Evolutionary conservation across 1,140 invertebrate genomes (phyloP).

Genomic region (Cyclargus thomasi): DNA sequence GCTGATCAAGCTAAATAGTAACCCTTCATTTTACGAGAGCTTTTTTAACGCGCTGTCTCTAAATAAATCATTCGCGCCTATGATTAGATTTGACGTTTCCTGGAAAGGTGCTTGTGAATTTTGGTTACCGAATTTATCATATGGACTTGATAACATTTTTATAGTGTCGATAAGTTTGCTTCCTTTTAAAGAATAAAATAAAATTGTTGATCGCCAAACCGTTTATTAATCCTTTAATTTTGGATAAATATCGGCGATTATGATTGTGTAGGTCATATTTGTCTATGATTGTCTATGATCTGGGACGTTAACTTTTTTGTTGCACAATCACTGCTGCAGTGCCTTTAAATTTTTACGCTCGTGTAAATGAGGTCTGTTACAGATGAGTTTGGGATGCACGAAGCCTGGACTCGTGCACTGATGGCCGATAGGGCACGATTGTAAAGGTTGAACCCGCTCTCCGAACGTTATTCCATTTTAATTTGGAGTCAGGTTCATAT

Average conservation of each 20-base stretch:
- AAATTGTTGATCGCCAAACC: too few relatives aligned
- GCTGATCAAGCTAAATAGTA: slow-evolving; percentile 5
- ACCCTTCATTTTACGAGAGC: slow-evolving; percentile 7
- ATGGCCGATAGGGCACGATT: slow-evolving; percentile 56
- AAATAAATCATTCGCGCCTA: background rate
- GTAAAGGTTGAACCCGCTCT: slow-evolving; percentile 44
- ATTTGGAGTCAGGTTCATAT: slow-evolving; percentile 34
- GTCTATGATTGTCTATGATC: too few relatives aligned
- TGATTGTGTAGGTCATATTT: too few relatives aligned
- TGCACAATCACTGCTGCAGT: background rate
- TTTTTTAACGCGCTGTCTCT: background rate
- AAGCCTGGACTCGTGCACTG: slow-evolving; percentile 41
- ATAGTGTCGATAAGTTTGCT: too few relatives aligned
- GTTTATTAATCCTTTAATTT: too few relatives aligned
- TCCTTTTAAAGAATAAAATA: too few relatives aligned
- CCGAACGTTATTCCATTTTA: slow-evolving; percentile 48
- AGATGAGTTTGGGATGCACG: slow-evolving; percentile 31
- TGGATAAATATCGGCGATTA: too few relatives aligned
- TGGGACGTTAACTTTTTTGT: too few relatives aligned
- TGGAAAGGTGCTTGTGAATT: background rate
- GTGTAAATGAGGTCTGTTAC: slow-evolving; percentile 14
- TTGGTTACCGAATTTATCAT: background rate
- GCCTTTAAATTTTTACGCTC: background rate
- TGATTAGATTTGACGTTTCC: background rate
- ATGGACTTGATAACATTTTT: too few relatives aligned